phyloP scores from a whole-genome alignment of 1,140 invertebrate genomes.

The Drosophila mauritiana region DNA sequence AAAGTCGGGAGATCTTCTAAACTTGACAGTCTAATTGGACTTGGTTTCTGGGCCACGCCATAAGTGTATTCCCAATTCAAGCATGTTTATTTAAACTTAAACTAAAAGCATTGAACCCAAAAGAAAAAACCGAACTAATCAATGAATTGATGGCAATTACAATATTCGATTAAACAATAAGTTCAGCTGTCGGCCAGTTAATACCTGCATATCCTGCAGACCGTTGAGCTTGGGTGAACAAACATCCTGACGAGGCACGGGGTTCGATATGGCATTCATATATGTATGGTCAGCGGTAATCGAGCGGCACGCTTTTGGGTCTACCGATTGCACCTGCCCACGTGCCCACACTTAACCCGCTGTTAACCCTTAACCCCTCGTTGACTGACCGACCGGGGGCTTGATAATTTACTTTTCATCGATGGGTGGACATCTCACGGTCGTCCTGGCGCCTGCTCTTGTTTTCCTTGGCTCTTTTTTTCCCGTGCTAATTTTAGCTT shows the following conservation, averaged over 20 bases:
- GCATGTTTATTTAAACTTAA: too few species aligned
- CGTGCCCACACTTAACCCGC: conserved; percentile 42
- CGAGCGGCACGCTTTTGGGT: conserved; percentile 49
- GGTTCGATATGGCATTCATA: neutral
- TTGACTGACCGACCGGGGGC: conserved; percentile 5
- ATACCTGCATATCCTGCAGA: conserved; percentile 17
- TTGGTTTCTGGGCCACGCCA: neutral
- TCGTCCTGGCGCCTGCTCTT: conserved; percentile 39
- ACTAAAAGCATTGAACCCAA: neutral
- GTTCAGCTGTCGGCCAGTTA: conserved; percentile 8
- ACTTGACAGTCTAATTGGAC: neutral
- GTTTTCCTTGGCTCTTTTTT: neutral
- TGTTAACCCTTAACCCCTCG: conserved; percentile 17
- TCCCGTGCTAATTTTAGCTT: neutral
- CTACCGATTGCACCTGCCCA: conserved; percentile 26
- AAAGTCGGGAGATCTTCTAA: neutral
- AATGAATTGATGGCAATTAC: conserved; percentile 1
- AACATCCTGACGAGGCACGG: conserved; percentile 1
- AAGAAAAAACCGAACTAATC: conserved; percentile 5
- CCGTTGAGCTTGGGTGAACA: conserved; percentile 42
- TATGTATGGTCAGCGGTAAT: conserved; percentile 58
- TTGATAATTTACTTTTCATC: neutral
- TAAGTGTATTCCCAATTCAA: neutral
- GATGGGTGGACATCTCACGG: conserved; percentile 45
- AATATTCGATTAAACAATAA: conserved; percentile 2